Percentiles rank a stretch among this genome's conserved stretches.
These are phyloP conservation scores for Paracanthobrama guichenoti DNA, from an alignment of 2,113 vertebrate species.

Conservation along the genomic window DNA sequence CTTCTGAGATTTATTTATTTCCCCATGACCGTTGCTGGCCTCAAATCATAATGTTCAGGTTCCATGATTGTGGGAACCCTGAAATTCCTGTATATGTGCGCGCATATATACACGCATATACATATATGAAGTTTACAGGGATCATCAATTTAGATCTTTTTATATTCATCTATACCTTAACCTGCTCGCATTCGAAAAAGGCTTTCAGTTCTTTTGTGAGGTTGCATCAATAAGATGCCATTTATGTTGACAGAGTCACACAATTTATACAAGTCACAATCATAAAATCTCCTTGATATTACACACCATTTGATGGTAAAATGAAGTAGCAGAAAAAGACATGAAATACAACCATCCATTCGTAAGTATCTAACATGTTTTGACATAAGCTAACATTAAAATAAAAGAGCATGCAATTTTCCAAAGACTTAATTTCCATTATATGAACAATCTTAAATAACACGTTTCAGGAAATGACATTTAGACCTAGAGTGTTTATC, in stretches of 20 bases:
- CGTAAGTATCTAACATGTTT: conserved; percentile 26
- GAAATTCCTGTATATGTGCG: no score
- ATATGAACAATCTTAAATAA: conserved; percentile 97
- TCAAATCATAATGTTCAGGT: not conserved
- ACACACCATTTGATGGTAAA: conserved; percentile 38
- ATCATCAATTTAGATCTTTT: not conserved
- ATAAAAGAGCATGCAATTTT: conserved; percentile 40
- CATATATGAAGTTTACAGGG: no score
- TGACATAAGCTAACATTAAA: conserved; percentile 26
- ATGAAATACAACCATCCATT: conserved; percentile 34
- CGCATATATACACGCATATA: not conserved
- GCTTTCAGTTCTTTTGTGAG: conserved; percentile 4
- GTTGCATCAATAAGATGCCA: conserved; percentile 1
- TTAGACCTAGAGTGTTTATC: conserved; percentile 79
- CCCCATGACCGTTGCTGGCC: not conserved
- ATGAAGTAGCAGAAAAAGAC: conserved; percentile 35
- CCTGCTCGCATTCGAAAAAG: not conserved
- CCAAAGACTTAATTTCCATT: conserved; percentile 68
- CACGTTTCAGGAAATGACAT: conserved; percentile 80
- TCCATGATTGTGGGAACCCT: not conserved
- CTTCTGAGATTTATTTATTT: not conserved
- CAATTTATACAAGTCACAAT: conserved; percentile 10
- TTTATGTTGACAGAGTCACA: conserved; percentile 16
- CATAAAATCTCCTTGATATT: conserved; percentile 37
- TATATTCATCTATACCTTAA: not conserved